Base-by-base conservation (phyloP, 2,797 vertebrate species). In the Sandelia bainsii region DNA sequence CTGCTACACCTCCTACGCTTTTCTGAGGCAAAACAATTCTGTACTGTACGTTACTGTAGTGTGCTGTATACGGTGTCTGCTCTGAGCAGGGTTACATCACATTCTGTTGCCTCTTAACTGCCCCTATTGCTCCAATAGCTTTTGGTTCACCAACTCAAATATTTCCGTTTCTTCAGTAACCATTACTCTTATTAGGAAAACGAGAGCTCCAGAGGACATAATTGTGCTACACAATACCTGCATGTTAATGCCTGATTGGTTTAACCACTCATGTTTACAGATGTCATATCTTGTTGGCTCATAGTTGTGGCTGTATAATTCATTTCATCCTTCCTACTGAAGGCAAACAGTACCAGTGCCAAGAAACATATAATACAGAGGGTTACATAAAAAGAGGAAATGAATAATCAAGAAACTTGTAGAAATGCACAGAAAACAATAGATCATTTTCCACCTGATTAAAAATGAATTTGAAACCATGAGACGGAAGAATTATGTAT, bases 31-130 rank as follows among this genome's bases (percentile, higher is more conserved):
- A 25, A 2, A 25, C 2, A 25, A 25, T 25, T 25, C 25, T 25
- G 25, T 25, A 4, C 25, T 25, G 25, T n/a, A n/a, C n/a, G n/a
- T n/a, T n/a, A 58, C 32, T 72, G n/a, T 50, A 64, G 22, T 67
- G 69, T 42, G 2, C 14, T 49, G 62, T 39, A 54, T 25, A n/a
- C n/a, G n/a, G n/a, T n/a, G n/a, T 62, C 51, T 62, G 42, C 46
- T 50, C 57, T 52, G 17, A 12, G 7, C 6, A 14, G 29, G 49
- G 50, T n/a, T n/a, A n/a, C n/a, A n/a, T n/a, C n/a, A n/a, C n/a
- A n/a, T n/a, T n/a, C n/a, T n/a, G n/a, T n/a, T n/a, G n/a, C n/a
- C n/a, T n/a, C n/a, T n/a, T n/a, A n/a, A n/a, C n/a, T 49, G 22
- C 50, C 20, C 45, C 48, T 6, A 53, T 19, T 60, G n/a, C 60